Base-by-base conservation (phyloP, 2,113 vertebrate genomes). In the human (Homo sapiens) region DNA sequence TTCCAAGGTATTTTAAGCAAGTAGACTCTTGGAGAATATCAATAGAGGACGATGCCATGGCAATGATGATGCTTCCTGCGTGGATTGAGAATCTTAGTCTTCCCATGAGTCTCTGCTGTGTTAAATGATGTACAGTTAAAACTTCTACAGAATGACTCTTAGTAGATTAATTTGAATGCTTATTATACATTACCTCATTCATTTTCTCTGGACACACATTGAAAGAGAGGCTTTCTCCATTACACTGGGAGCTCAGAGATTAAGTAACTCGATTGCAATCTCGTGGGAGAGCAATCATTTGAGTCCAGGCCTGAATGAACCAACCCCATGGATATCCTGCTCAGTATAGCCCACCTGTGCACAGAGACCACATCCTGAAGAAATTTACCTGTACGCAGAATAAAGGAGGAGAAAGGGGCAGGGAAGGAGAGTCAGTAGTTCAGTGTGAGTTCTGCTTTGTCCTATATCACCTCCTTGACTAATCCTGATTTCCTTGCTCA, bases 131-230 rank as follows among this genome's bases (percentile, higher is more conserved):
- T 38, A 11, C 45, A 45, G 30, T 40, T 52, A 88, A 88, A 72
- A 38, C 16, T 70, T 93, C 27, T 68, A 68, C 2, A 89, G 59
- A 85, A 84, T 68, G 40, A 4, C 11, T 90, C 66, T 18, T 8
- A 72, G 40, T 82, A 66, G 52, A 93, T 81, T 90, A 55, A 90
- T 55, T 73, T 92, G 48, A 95, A 89, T 30, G 20, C 22, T 92
- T 64, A 14, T 52, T 13, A 8, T 52, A 75, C 43, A n/a, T 90
- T 75, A 83, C 17, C 55, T 48, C n/a, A 55, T 90, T 81, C 35
- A 72, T 61, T 75, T 20, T 22, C 9, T 78, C n/a, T 8, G 75
- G 50, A 90, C 73, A 66, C 14, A 73, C n/a, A 68, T 0, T 55
- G 22, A 90, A 68, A 40, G 35, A 64, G 13, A 66, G 52, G 23